Evolutionary conservation across 2,797 vertebrate genomes (phyloP).

Genomic region (Valencia hispanica): DNA sequence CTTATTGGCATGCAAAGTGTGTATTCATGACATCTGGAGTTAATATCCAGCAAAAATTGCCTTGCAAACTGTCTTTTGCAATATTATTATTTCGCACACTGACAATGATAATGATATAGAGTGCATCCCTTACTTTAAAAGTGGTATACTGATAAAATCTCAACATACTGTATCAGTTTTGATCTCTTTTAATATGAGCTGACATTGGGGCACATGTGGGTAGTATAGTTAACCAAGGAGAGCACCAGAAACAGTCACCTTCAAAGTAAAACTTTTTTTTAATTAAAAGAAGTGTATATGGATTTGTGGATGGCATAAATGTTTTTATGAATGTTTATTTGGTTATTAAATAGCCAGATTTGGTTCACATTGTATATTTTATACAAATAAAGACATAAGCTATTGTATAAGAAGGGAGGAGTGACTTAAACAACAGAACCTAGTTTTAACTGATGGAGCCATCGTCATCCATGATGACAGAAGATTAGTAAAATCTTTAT

Average conservation of each 20-base stretch:
- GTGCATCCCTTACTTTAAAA: neutral
- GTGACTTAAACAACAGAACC: neutral
- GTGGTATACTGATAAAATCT: neutral
- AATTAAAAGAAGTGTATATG: neutral
- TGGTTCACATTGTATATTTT: neutral
- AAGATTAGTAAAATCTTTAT: neutral
- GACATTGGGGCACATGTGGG: neutral
- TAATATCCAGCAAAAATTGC: neutral
- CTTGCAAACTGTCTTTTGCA: neutral
- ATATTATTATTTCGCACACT: neutral
- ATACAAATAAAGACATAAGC: neutral
- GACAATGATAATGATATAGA: neutral
- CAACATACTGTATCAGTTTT: neutral
- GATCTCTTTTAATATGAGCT: neutral
- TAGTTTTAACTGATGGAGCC: neutral
- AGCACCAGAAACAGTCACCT: neutral
- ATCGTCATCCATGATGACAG: neutral
- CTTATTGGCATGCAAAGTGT: slow-evolving; percentile 1
- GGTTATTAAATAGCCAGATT: neutral
- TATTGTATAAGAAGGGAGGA: neutral
- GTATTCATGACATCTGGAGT: neutral
- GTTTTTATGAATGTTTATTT: neutral
- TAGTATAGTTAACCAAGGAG: neutral
- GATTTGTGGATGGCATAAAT: neutral
- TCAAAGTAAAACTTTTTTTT: neutral